These are phyloP conservation scores for Chroicocephalus ridibundus DNA, from an alignment of 2,113 vertebrate genomes.

Conservation along the genomic window DNA sequence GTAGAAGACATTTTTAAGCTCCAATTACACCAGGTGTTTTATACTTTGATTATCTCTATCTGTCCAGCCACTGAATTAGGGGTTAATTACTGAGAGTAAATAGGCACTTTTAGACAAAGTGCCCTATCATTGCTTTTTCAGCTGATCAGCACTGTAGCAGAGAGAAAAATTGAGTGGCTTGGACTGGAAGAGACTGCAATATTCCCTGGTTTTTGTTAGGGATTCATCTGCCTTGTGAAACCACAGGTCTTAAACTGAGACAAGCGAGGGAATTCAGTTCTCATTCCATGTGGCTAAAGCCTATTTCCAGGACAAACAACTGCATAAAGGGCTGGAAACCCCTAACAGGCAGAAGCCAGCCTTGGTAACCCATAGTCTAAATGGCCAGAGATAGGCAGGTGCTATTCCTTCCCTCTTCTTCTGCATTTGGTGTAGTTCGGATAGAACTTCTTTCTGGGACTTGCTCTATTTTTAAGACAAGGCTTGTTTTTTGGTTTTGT, in stretches of 20 bases:
- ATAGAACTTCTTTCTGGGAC: neutral
- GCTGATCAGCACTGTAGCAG: neutral
- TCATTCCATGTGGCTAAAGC: neutral
- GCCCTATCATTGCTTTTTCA: conserved; percentile 15
- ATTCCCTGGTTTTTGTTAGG: neutral
- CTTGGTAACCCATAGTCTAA: neutral
- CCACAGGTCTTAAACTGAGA: neutral
- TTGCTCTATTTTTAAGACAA: neutral
- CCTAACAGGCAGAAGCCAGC: neutral
- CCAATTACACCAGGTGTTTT: conserved; percentile 47
- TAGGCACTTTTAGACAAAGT: conserved; percentile 40
- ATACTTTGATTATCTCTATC: conserved; percentile 54
- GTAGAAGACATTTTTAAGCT: conserved; percentile 35
- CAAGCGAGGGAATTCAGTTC: neutral
- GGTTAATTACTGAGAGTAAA: conserved; percentile 62
- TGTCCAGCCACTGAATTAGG: conserved; percentile 53
- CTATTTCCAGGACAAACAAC: neutral
- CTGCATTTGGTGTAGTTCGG: neutral
- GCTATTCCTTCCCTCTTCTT: neutral
- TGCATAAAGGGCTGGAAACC: neutral
- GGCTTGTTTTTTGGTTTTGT: neutral
- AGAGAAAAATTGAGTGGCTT: neutral
- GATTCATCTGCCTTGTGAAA: neutral
- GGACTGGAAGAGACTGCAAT: neutral
- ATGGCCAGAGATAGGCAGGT: neutral